Conservation (phyloP, 2,888 invertebrate species). For the Sinopyrophorus schimmeli region DNA sequence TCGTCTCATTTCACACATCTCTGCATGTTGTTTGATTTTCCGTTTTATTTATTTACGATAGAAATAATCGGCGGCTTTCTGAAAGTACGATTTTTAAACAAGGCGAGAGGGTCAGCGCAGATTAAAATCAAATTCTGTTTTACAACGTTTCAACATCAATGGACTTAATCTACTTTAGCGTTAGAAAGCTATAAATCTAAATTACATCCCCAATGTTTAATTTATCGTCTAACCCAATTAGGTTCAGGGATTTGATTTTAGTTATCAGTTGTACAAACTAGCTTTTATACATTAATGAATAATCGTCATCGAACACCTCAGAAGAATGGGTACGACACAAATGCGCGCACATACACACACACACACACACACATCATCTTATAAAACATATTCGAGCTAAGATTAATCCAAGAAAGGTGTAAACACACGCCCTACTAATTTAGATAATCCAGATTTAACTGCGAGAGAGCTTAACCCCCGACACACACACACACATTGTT, state of each 20-base stretch:
- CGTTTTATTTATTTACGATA: too few species aligned
- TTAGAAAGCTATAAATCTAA: conserved; percentile 33
- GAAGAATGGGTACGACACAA: too few species aligned
- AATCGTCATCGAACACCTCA: too few species aligned
- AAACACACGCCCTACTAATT: conserved; percentile 31
- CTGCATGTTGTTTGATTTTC: too few species aligned
- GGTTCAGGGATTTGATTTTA: conserved; percentile 22
- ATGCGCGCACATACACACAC: neutral
- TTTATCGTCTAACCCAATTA: conserved; percentile 33
- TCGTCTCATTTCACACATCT: too few species aligned
- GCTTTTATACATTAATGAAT: neutral
- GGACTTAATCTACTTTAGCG: conserved; percentile 24
- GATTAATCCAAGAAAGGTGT: conserved; percentile 28
- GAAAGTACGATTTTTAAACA: too few species aligned
- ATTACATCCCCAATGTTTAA: conserved; percentile 31
- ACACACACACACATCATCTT: neutral
- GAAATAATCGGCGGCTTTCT: too few species aligned
- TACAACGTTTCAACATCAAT: conserved; percentile 14
- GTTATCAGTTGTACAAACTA: conserved; percentile 26
- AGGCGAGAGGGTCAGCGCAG: too few species aligned
- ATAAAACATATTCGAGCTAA: conserved; percentile 18
- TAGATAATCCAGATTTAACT: conserved; percentile 30
- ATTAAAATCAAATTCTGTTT: conserved; percentile 8
- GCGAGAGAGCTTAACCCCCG: conserved; percentile 25
- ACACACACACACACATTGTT: too few species aligned